Conservation (phyloP, 2,113 vertebrate species). For the Ammodramus savannarum region DNA sequence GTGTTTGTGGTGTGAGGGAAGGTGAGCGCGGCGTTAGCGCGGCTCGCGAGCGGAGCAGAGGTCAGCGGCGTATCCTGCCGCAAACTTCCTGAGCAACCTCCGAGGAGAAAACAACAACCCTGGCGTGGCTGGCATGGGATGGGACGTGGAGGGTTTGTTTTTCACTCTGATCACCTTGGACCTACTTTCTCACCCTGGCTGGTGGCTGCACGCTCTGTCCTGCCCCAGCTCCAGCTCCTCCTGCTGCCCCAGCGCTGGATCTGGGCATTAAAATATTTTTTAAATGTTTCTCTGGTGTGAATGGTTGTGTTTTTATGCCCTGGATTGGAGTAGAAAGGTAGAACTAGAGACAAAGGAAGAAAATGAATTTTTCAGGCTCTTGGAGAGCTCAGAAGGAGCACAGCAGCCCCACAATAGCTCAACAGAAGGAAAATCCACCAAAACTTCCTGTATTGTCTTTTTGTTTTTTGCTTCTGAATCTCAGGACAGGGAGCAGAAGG, state of each 20-base stretch:
- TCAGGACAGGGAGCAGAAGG: not conserved
- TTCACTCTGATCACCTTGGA: constrained; percentile 54
- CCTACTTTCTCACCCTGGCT: constrained; percentile 12
- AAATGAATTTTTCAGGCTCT: not conserved
- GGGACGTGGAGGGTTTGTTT: constrained; percentile 62
- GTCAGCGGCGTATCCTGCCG: constrained; percentile 74
- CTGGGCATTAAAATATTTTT: accelerated
- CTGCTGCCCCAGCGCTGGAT: not conserved
- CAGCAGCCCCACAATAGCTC: not conserved
- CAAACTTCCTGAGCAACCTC: constrained; percentile 79
- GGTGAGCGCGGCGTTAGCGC: constrained; percentile 68
- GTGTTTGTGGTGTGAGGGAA: constrained; percentile 68
- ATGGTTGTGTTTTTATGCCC: not conserved
- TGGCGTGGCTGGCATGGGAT: not conserved
- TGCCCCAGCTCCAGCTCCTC: not conserved
- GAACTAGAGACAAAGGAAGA: not conserved
- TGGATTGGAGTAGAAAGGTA: not conserved
- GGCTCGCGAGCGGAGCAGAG: constrained; percentile 66
- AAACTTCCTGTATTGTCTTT: not conserved
- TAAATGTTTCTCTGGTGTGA: not conserved
- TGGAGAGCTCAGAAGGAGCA: not conserved
- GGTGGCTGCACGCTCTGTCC: not conserved
- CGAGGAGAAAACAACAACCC: constrained; percentile 73
- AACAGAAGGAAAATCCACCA: not conserved
- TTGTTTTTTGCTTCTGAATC: not conserved